These are phyloP conservation scores for Sepioteuthis lessoniana DNA, from an alignment of 2,888 invertebrate genomes.

Conservation along the genomic window DNA sequence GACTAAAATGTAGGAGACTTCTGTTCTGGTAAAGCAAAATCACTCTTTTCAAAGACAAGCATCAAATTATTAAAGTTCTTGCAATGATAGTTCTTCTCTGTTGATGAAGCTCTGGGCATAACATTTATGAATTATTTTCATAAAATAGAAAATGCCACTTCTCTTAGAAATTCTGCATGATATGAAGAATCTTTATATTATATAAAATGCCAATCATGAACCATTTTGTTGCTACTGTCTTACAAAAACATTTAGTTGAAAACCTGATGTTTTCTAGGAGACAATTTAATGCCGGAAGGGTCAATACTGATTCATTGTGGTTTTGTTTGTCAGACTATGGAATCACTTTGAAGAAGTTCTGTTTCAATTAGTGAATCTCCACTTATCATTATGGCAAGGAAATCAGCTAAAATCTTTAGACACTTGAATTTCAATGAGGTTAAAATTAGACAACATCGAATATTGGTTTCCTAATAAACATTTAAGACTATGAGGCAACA, in stretches of 20 bases:
- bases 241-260: neutral
- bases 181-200: neutral
- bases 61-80: neutral
- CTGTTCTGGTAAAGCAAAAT: neutral
- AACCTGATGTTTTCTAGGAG: neutral
- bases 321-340: neutral
- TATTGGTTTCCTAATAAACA: neutral
- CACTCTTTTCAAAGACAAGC: neutral
- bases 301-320: neutral
- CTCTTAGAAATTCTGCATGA: neutral
- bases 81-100: neutral
- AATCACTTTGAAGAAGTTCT: slow-evolving; percentile 16
- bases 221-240: neutral
- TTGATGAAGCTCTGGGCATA: neutral
- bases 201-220: neutral
- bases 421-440: neutral
- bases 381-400: neutral
- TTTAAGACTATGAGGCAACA: neutral
- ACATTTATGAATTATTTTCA: neutral
- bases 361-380: neutral
- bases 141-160: neutral
- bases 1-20: neutral
- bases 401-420: neutral
- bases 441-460: neutral
- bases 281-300: neutral